phyloP scores from a whole-genome alignment of 2,113 vertebrate species.

The Rhabdornis inornatus region DNA sequence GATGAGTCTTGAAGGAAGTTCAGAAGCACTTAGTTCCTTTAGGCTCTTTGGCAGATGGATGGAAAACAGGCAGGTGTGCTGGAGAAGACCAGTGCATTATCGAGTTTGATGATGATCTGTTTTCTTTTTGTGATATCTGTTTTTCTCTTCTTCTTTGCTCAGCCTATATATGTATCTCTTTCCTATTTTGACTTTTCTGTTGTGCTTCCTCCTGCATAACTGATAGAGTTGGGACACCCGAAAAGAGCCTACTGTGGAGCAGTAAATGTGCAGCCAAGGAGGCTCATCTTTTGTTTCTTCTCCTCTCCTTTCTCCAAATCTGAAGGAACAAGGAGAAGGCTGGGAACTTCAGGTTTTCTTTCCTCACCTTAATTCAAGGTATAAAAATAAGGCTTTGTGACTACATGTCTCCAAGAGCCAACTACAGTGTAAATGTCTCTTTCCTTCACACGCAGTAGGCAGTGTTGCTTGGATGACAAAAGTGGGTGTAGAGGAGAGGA shows the following conservation, averaged over 20 bases:
- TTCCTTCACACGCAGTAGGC: neutral
- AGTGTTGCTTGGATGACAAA: neutral
- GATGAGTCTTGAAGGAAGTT: neutral
- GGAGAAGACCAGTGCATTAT: neutral
- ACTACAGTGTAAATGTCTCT: neutral
- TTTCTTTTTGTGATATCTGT: neutral
- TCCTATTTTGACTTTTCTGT: neutral
- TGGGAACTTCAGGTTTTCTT: neutral
- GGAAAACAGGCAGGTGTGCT: neutral
- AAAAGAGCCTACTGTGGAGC: fast-evolving
- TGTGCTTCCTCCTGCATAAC: neutral
- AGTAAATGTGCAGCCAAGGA: neutral
- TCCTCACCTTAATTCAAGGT: neutral
- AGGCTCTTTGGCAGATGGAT: neutral
- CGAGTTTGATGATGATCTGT: neutral
- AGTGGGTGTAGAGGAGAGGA: neutral
- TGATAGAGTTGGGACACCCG: neutral
- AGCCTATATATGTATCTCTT: neutral
- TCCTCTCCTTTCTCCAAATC: neutral
- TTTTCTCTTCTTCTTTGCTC: neutral
- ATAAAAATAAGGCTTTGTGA: neutral
- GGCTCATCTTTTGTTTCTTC: neutral
- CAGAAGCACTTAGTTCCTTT: neutral
- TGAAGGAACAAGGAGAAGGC: neutral
- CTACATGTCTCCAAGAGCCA: neutral